Base-by-base conservation (phyloP, 2,113 vertebrate species). In the Hypomesus transpacificus region DNA sequence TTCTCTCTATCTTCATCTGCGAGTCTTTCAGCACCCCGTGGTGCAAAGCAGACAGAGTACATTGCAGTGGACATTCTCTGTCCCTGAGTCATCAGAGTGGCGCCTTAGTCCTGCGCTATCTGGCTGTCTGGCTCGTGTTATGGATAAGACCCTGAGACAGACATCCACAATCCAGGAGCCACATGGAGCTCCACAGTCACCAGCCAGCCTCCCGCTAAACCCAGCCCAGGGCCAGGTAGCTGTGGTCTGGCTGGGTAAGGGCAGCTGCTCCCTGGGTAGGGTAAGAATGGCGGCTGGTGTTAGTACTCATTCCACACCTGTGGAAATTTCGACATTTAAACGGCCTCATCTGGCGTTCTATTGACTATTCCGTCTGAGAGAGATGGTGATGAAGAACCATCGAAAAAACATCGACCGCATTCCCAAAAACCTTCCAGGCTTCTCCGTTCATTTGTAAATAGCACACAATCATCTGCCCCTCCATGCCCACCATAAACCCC, bases 1-100 rank as follows among this genome's bases (percentile, higher is more conserved):
- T 75, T 52, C 50, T 66, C 20, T 3, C 62, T 17, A 82, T 86
- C 86, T 79, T 54, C 0, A 82, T 86, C 86, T 79, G 58, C 0
- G 50, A 14, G 69, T 66, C 67, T 87, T 79, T 87, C 81, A 70
- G 69, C 65, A 24, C 79, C 68, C 83, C 1, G 75, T 79, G 82
- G 82, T 87, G 83, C 67, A 61, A 58, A 65, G 78, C 81, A 79
- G 85, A 81, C 79, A 65, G 70, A 86, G 72, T 66, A 77, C 74
- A n/a, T 11, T 61, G 72, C 39, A 46, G 80, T 82, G 78, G 83
- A 89, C 88, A 86, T 88, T 89, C 83, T 74, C 84, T 3, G 66
- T 75, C 79, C 70, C 73, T 85, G 85, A 89, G 69, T 85, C 80
- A 87, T 76, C 64, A 75, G 74, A 80, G 81, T 71, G 80, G 80